phyloP scores from a whole-genome alignment of 2,888 invertebrate species.

The Drosophila multiciliata region DNA sequence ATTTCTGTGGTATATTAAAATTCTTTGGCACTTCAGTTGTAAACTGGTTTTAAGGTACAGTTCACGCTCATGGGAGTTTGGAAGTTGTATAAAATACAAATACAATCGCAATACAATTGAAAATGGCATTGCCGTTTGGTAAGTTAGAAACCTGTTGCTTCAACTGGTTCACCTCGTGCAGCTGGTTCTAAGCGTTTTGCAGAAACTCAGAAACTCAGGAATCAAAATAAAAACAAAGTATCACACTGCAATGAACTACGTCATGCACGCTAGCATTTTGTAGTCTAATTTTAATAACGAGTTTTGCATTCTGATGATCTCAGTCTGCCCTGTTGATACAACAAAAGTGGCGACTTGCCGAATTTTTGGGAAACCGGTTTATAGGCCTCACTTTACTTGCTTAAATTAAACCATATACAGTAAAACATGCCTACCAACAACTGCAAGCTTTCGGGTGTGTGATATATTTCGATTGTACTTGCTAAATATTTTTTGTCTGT shows the following conservation, averaged over 20 bases:
- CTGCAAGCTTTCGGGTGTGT: neutral
- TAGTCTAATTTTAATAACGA: constrained; percentile 63
- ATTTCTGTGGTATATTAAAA: neutral
- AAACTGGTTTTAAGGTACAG: constrained; percentile 44
- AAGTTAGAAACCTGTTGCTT: constrained; percentile 43
- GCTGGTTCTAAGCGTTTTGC: constrained; percentile 19
- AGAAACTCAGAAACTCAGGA: constrained; percentile 36
- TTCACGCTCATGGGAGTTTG: constrained; percentile 33
- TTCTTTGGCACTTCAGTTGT: neutral
- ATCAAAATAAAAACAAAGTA: constrained; percentile 41
- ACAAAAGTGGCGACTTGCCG: constrained; percentile 20
- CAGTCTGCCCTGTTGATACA: constrained; percentile 25
- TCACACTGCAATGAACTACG: constrained; percentile 7
- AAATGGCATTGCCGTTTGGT: constrained; percentile 38
- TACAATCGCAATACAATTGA: constrained; percentile 42
- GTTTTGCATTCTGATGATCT: constrained; percentile 59
- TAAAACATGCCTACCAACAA: constrained; percentile 4
- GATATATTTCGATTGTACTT: neutral
- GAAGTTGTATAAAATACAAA: constrained; percentile 11
- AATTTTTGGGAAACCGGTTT: constrained; percentile 54
- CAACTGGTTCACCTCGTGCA: constrained; percentile 63
- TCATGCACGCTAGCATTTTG: constrained; percentile 19
- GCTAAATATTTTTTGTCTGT: neutral
- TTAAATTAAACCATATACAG: constrained; percentile 28
- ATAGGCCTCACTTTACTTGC: constrained; percentile 32